These are phyloP conservation scores for Heliopora coerulea DNA, from an alignment of 92 coral and sea anemone genomes.

Conservation along the genomic window DNA sequence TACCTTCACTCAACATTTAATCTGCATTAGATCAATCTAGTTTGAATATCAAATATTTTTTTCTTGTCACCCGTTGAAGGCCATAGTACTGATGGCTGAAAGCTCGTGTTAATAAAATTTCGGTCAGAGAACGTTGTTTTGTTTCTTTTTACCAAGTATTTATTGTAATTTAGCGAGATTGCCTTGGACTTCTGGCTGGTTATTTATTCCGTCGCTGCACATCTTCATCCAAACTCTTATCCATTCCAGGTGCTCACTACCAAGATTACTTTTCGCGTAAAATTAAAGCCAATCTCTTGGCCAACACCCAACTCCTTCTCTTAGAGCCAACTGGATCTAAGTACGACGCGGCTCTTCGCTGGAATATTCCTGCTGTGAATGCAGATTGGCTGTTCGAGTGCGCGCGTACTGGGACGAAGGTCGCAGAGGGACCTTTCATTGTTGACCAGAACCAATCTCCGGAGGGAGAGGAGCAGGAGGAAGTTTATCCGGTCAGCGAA, in stretches of 20 bases:
- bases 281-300: constrained; percentile 55
- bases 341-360: constrained; percentile 78
- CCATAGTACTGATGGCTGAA: no score
- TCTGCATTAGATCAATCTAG: no score
- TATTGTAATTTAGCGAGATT: no score
- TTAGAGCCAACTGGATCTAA: constrained; percentile 79
- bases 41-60: no score
- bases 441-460: not conserved
- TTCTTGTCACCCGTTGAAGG: no score
- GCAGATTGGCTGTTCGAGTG: constrained; percentile 86
- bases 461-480: constrained; percentile 41
- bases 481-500: not conserved
- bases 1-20: no score
- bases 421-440: not conserved
- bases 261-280: constrained; percentile 89
- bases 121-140: no score
- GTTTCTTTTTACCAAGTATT: no score
- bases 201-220: no score
- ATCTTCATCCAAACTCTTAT: constrained; percentile 7
- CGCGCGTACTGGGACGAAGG: constrained; percentile 57
- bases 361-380: constrained; percentile 78
- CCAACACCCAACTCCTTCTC: constrained; percentile 86
- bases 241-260: constrained; percentile 69
- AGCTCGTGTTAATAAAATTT: no score
- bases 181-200: no score